Evolutionary conservation across 2,113 vertebrate species (phyloP).

Genomic region (Athene cunicularia): DNA sequence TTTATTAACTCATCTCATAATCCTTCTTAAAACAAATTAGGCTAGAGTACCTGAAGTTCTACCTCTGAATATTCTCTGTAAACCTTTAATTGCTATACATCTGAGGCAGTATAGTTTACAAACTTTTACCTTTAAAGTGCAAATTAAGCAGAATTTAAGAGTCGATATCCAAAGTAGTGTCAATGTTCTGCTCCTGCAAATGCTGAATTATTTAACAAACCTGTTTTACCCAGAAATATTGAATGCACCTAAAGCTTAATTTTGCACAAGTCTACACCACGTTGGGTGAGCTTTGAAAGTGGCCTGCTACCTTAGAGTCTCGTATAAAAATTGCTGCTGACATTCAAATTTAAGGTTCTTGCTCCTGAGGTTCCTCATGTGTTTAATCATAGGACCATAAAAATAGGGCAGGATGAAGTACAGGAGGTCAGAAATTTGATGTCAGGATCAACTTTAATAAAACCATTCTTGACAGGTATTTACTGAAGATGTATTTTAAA

Average conservation of each 20-base stretch:
- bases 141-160: slow-evolving; percentile 20
- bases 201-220: background rate
- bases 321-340: background rate
- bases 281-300: background rate
- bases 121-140: slow-evolving; percentile 7
- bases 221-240: background rate
- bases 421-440: background rate
- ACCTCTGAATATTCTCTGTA: background rate
- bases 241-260: background rate
- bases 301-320: background rate
- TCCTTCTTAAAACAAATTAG: background rate
- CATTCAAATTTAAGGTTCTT: background rate
- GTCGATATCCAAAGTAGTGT: background rate
- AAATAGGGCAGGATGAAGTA: background rate
- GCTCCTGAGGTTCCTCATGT: background rate
- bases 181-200: background rate
- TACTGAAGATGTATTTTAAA: background rate
- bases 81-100: background rate
- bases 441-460: background rate
- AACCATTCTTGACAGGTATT: background rate
- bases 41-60: background rate
- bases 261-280: background rate
- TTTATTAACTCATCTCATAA: background rate
- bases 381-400: slow-evolving; percentile 9
- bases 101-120: background rate